These are phyloP conservation scores for Pristionchus fissidentatus DNA, from an alignment of 2,888 invertebrate species.

Conservation along the genomic window DNA sequence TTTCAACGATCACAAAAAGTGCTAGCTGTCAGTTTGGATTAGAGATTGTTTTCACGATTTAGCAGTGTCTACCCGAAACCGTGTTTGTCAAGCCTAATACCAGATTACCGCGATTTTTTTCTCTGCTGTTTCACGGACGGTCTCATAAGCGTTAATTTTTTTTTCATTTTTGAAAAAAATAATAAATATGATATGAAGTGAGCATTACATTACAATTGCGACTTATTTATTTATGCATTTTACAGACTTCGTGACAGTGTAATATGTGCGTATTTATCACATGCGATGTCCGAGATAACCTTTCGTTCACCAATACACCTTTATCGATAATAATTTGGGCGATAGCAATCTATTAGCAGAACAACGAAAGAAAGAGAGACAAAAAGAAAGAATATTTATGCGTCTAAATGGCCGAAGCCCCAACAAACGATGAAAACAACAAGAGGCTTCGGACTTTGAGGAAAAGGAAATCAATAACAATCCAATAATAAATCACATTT, in stretches of 20 bases:
- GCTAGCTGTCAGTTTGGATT: no score
- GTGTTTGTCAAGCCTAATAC: no score
- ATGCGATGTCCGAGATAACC: neutral
- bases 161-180: no score
- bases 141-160: no score
- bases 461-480: neutral
- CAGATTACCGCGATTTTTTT: no score
- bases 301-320: neutral
- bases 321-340: constrained; percentile 1
- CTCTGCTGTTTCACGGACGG: no score
- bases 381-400: constrained; percentile 44
- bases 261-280: neutral
- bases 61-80: no score
- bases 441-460: neutral
- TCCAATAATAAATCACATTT: neutral
- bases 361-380: constrained; percentile 10
- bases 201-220: no score
- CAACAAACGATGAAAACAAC: constrained; percentile 44
- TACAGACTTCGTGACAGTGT: neutral
- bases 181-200: no score
- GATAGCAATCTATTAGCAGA: neutral
- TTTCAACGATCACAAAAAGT: no score
- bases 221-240: neutral
- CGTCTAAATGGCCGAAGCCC: constrained; percentile 42
- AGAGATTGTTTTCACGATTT: no score